Base-by-base conservation (phyloP, 2,888 invertebrate genomes). In the Stramonita haemastoma region DNA sequence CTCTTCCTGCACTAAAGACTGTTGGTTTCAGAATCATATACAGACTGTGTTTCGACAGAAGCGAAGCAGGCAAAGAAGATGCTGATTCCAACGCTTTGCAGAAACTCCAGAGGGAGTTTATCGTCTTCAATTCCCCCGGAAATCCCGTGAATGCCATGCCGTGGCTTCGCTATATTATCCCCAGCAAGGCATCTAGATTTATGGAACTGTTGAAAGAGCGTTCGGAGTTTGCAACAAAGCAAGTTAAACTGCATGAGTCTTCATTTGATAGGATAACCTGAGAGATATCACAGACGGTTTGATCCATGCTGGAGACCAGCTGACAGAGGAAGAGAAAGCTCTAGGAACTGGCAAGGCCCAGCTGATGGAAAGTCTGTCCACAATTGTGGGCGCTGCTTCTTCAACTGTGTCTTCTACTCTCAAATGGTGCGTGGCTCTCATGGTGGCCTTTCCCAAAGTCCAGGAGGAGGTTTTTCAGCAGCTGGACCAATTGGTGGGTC, bases 301-400 rank as follows among this genome's bases (percentile, higher is more conserved):
- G 11, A 90, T 94, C 56, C 86, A 91, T 34, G 87, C 90, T 0
- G 87, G 85, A 2, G 73, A 88, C 32, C 85, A 85, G 36, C 56
- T 89, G 85, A 66, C 89, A 17, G 91, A 92, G 56, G 93, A 93
- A 32, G 93, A 94, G 66, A 81, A 89, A 1, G 91, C 92, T 11
- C 92, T 93, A 5, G 94, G 93, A 46, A 90, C 94, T 46, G 93
- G 93, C 26, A 92, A 93, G 56, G 92, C 91, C 32, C 93, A 93
- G 60, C 93, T 95, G 29, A 87, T 94, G 70, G 92, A 91, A 2
- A 95, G 94, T 2, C 91, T 94, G 22, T 93, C 93, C 87, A 94
- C 94, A 77, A 90, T 94, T 19, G 93, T 95, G 17, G 94, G 94
- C 11, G 94, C 95, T 32, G 95, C 94, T 1, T 93, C 94, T 87